phyloP scores from a whole-genome alignment of 2,113 vertebrate genomes.

The Daubentonia madagascariensis region DNA sequence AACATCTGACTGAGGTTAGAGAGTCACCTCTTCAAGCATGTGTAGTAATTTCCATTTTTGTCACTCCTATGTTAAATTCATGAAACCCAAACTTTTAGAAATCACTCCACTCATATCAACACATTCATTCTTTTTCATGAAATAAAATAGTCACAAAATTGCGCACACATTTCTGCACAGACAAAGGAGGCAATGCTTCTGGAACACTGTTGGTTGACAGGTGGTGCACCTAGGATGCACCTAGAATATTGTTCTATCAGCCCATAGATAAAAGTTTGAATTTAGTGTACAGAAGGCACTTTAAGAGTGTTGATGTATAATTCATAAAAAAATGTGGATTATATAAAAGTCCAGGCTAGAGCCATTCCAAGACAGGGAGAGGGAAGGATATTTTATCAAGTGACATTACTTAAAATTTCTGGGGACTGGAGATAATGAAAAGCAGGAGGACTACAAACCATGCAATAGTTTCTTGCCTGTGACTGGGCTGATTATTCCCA shows the following conservation, averaged over 20 bases:
- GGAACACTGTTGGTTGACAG: neutral
- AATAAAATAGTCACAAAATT: neutral
- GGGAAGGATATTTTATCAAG: neutral
- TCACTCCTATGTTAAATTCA: neutral
- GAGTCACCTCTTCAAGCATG: neutral
- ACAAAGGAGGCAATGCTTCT: neutral
- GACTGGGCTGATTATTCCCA: neutral
- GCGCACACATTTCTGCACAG: neutral
- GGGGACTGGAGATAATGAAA: neutral
- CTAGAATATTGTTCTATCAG: neutral
- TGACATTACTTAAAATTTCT: neutral
- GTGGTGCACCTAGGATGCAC: neutral
- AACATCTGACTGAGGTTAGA: neutral
- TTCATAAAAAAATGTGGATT: neutral
- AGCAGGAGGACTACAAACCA: neutral
- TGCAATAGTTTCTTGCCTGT: neutral
- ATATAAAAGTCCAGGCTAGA: neutral
- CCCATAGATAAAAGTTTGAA: neutral
- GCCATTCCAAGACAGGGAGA: neutral
- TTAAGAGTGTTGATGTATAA: neutral
- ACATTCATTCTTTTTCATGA: neutral
- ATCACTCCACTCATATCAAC: neutral
- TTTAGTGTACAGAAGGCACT: neutral
- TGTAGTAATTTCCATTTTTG: neutral
- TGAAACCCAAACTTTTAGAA: neutral